These are phyloP conservation scores for Mobula hypostoma DNA, from an alignment of 2,113 vertebrate species.

Conservation along the genomic window DNA sequence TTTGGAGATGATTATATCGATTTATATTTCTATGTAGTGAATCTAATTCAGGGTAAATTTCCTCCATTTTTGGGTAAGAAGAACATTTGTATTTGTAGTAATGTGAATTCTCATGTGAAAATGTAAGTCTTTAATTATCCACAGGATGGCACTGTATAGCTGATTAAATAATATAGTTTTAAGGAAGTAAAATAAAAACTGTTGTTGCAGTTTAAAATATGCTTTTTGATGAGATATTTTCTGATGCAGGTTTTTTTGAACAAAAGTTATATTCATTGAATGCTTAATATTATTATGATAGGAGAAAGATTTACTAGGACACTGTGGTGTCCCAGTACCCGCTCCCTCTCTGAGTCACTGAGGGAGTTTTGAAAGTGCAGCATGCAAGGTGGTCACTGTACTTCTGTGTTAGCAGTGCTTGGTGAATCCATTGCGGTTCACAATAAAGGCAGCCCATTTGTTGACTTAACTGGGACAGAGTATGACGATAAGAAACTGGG, in stretches of 20 bases:
- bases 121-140: neutral
- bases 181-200: neutral
- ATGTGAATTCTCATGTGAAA: neutral
- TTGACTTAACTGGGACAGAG: neutral
- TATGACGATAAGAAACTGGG: neutral
- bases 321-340: too few species aligned
- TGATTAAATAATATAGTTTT: too few species aligned
- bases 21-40: neutral
- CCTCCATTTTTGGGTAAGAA: neutral
- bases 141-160: slow-evolving; percentile 11
- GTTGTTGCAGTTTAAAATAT: neutral
- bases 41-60: neutral
- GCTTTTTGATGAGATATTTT: neutral
- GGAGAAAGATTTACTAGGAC: too few species aligned
- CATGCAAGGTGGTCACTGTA: too few species aligned
- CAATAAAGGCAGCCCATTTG: too few species aligned
- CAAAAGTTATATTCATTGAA: neutral
- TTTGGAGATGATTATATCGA: neutral
- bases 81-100: neutral
- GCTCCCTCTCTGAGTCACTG: too few species aligned
- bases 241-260: neutral
- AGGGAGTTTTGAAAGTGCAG: too few species aligned
- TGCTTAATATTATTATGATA: neutral
- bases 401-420: too few species aligned
- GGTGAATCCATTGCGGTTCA: too few species aligned